A percentile compares a stretch with the other conserved stretches of the same genome.
Evolutionary conservation across 2,113 vertebrate species (phyloP).

Genomic region (Zosterops borbonicus): DNA sequence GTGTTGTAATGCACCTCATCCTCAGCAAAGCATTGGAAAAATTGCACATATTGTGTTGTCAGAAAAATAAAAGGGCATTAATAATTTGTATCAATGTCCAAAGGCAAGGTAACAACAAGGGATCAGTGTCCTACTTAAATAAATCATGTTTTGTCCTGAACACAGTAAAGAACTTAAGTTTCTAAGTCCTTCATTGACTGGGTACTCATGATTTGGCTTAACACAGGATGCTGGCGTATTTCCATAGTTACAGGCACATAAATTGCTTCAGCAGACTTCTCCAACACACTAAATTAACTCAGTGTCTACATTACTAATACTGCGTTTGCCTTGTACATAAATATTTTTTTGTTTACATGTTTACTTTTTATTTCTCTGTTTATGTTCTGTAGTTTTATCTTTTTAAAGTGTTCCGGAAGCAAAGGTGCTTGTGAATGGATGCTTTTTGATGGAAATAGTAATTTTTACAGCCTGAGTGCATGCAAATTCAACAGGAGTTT

Average conservation of each 20-base stretch:
- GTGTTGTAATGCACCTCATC: neutral
- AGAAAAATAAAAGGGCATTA: neutral
- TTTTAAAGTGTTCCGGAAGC: neutral
- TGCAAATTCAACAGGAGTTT: neutral
- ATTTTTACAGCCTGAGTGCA: neutral
- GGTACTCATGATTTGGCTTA: constrained; percentile 1
- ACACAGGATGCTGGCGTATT: neutral
- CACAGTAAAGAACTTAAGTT: neutral
- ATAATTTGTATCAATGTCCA: neutral
- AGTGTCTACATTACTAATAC: neutral
- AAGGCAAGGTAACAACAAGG: neutral
- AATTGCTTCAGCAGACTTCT: neutral
- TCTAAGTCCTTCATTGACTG: neutral
- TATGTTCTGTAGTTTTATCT: neutral
- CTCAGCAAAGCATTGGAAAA: neutral
- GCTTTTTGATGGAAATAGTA: neutral
- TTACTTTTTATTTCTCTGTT: neutral
- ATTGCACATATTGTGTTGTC: accelerated
- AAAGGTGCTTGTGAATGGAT: neutral
- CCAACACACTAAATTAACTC: neutral
- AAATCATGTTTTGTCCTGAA: neutral
- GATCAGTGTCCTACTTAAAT: neutral
- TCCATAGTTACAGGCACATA: neutral
- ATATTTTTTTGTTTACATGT: neutral
- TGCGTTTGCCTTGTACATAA: neutral